Evolutionary conservation across 2,113 vertebrate species (phyloP).

Genomic region (Etheostoma spectabile): DNA sequence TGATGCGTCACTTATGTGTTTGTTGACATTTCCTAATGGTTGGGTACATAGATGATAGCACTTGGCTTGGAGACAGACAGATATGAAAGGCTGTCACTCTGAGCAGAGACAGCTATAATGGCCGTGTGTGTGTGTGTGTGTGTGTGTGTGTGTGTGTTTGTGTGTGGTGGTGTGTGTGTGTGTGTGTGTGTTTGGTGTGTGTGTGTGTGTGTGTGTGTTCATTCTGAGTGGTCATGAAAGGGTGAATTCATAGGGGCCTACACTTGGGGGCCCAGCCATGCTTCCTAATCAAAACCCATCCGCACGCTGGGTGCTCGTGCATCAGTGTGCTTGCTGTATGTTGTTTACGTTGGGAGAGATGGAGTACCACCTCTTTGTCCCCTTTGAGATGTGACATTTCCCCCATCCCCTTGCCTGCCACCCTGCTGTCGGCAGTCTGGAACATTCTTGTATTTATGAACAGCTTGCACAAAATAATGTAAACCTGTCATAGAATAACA

Average conservation of each 20-base stretch:
- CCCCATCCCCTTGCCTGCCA: neutral
- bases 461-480: conserved; percentile 34
- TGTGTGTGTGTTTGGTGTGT: conserved; percentile 38
- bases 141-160: conserved; percentile 37
- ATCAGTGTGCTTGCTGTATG: conserved; percentile 40
- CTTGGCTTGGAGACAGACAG: conserved; percentile 74
- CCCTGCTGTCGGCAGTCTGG: conserved; percentile 45
- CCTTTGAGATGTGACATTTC: conserved; percentile 61
- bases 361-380: conserved; percentile 71
- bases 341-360: conserved; percentile 66
- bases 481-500: conserved; percentile 15
- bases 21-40: conserved; percentile 85
- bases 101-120: conserved; percentile 78
- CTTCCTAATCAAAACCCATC: conserved; percentile 68
- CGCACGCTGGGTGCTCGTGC: conserved; percentile 17
- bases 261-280: conserved; percentile 48
- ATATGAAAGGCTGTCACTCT: conserved; percentile 82
- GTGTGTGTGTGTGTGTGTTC: conserved; percentile 39
- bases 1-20: conserved; percentile 49
- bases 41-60: conserved; percentile 79
- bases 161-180: no score
- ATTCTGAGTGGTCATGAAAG: conserved; percentile 26
- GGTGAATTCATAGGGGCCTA: conserved; percentile 72
- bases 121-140: conserved; percentile 47
- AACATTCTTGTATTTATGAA: conserved; percentile 56